Percentiles rank a stretch among this genome's conserved stretches.
Evolutionary conservation across 2,113 vertebrate genomes (phyloP).

Genomic region (Mesoclemmys tuberculata): DNA sequence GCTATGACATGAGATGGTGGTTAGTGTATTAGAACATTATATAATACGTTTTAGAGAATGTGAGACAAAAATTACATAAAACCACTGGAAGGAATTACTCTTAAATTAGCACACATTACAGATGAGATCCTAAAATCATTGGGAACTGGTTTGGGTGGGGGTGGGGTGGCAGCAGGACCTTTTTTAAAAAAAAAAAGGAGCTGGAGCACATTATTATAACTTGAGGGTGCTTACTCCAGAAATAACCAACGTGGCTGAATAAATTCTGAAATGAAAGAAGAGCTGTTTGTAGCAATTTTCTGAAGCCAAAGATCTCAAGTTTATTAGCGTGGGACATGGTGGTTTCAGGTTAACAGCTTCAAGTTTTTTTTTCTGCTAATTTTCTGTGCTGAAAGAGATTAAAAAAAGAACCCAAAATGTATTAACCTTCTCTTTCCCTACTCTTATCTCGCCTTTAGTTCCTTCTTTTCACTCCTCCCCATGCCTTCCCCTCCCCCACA

Average conservation of each 20-base stretch:
- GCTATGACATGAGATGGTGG: conserved; percentile 50
- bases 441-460: not conserved
- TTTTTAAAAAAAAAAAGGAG: not conserved
- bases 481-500: not conserved
- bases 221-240: not conserved
- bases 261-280: not conserved
- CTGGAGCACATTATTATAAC: not conserved
- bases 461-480: not conserved
- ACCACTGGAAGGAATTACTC: conserved; percentile 38
- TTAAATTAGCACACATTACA: conserved; percentile 36
- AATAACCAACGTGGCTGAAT: not conserved
- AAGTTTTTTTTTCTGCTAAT: not conserved
- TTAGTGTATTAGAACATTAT: conserved; percentile 67
- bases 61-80: not conserved
- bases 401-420: not conserved
- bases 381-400: not conserved
- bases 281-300: not conserved
- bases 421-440: not conserved
- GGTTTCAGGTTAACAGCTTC: not conserved
- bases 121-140: conserved; percentile 27
- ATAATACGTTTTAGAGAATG: conserved; percentile 46
- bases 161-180: not conserved
- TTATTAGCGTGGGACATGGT: not conserved
- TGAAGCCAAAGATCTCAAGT: not conserved
- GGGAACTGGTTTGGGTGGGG: fast-evolving